These are phyloP conservation scores for Littorina saxatilis DNA, from an alignment of 1,140 invertebrate genomes.

Conservation along the genomic window DNA sequence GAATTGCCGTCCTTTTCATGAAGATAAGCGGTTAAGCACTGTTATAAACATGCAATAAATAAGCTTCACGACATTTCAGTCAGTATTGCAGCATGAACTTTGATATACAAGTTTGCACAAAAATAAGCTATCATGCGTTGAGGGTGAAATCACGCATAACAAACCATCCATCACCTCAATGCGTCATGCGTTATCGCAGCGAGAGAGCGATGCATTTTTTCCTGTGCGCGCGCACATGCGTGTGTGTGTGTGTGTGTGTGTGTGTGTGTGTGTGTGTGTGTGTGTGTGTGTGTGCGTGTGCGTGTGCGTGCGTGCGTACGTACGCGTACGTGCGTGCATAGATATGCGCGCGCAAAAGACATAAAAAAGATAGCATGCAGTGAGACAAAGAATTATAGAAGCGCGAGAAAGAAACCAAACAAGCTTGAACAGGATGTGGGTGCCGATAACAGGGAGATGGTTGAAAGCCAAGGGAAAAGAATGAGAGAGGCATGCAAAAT, in stretches of 20 bases:
- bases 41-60: too few relatives aligned
- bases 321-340: neutral
- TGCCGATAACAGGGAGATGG: neutral
- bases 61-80: too few relatives aligned
- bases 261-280: slow-evolving; percentile 19
- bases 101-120: too few relatives aligned
- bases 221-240: neutral
- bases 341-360: neutral
- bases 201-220: neutral
- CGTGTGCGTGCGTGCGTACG: slow-evolving; percentile 22
- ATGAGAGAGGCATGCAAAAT: neutral
- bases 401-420: slow-evolving; percentile 21
- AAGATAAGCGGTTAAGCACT: too few relatives aligned
- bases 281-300: slow-evolving; percentile 20
- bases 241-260: slow-evolving; percentile 26
- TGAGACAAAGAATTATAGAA: slow-evolving; percentile 22
- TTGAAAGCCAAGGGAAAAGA: too few relatives aligned
- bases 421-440: neutral
- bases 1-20: too few relatives aligned
- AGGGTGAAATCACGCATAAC: too few relatives aligned
- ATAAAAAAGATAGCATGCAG: neutral
- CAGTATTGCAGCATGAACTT: too few relatives aligned
- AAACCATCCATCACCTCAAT: too few relatives aligned
- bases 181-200: too few relatives aligned
- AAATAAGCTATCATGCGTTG: too few relatives aligned